A percentile compares a stretch with the other conserved stretches of the same genome.
Evolutionary conservation across 2,797 vertebrate species (phyloP).

Genomic region (Diplodus puntazzo): DNA sequence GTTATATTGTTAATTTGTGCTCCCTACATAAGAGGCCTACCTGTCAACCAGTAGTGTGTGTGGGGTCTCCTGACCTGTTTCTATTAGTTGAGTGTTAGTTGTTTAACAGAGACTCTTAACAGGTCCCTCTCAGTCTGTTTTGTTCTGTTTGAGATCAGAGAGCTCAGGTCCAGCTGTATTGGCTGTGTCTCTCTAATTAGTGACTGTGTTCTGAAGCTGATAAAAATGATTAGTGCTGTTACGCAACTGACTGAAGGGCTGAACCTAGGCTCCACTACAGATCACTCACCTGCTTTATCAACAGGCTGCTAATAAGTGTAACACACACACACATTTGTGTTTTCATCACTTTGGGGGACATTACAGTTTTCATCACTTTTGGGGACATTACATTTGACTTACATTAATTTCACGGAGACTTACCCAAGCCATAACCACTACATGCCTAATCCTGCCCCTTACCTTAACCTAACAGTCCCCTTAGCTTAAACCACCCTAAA

Average conservation of each 20-base stretch:
- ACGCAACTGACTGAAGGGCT: not conserved
- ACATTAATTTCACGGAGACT: no score
- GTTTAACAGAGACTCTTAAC: not conserved
- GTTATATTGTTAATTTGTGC: not conserved
- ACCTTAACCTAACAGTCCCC: no score
- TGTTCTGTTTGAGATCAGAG: not conserved
- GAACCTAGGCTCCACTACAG: not conserved
- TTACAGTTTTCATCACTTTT: no score
- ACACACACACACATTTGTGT: not conserved
- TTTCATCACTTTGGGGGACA: no score
- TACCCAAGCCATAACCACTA: no score
- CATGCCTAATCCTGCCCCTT: no score
- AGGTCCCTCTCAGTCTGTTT: not conserved
- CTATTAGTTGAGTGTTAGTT: not conserved
- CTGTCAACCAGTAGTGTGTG: not conserved
- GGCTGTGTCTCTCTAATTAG: not conserved
- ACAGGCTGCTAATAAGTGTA: not conserved
- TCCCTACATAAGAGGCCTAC: not conserved
- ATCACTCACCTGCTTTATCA: conserved; percentile 16
- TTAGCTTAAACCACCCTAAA: no score
- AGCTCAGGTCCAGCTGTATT: not conserved
- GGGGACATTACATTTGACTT: no score
- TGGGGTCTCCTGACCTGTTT: not conserved
- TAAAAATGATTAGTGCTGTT: not conserved
- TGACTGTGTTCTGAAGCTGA: not conserved